Evolutionary conservation across 2,113 vertebrate genomes (phyloP).

Genomic region (Numenius arquata): DNA sequence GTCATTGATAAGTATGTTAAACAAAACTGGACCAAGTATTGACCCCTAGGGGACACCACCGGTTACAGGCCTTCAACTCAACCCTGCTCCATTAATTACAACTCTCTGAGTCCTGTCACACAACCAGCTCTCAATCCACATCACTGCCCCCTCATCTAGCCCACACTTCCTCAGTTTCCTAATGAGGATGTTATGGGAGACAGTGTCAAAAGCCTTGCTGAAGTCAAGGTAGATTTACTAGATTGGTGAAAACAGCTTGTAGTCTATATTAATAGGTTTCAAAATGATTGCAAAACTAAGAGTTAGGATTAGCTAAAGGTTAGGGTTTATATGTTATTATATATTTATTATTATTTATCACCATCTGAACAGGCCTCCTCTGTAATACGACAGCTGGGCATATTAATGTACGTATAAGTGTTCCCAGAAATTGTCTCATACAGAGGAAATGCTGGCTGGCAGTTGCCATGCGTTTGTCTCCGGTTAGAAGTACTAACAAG

Average conservation of each 20-base stretch:
- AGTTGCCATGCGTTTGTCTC: not conserved
- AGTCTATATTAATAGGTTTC: not conserved
- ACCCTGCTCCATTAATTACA: too few relatives aligned
- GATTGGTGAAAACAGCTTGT: not conserved
- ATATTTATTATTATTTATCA: not conserved
- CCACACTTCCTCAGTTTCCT: too few relatives aligned
- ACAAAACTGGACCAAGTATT: too few relatives aligned
- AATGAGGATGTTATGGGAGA: too few relatives aligned
- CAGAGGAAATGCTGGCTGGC: not conserved
- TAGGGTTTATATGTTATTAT: not conserved
- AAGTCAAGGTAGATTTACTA: too few relatives aligned
- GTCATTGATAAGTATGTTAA: too few relatives aligned
- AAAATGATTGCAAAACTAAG: not conserved
- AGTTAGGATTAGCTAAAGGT: not conserved
- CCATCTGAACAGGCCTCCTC: not conserved
- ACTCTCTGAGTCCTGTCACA: too few relatives aligned
- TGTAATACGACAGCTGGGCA: fast-evolving
- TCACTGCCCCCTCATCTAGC: too few relatives aligned
- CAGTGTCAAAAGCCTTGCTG: too few relatives aligned
- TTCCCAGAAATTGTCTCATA: not conserved
- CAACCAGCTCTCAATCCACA: too few relatives aligned
- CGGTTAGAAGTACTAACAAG: not conserved
- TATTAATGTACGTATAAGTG: not conserved
- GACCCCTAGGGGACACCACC: too few relatives aligned
- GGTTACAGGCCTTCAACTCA: too few relatives aligned